phyloP scores from a whole-genome alignment of 2,113 vertebrate species.

The Nipponia nippon region DNA sequence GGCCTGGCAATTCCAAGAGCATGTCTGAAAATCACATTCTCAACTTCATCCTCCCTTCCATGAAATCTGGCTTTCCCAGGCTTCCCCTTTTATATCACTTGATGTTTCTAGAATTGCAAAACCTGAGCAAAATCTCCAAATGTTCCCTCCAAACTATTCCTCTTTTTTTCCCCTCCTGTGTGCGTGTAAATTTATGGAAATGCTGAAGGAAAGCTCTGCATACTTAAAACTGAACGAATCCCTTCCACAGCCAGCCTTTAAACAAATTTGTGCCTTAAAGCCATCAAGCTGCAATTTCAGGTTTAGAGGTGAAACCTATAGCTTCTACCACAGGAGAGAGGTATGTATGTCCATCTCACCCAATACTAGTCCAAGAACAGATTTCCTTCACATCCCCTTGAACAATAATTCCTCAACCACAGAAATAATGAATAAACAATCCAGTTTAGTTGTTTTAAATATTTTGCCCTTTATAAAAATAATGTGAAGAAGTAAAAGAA shows the following conservation, averaged over 20 bases:
- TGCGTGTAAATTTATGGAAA: not conserved
- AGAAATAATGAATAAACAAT: not conserved
- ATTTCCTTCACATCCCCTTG: not conserved
- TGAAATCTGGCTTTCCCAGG: not conserved
- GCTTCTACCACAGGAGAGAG: not conserved
- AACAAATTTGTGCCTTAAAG: not conserved
- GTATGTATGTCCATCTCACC: not conserved
- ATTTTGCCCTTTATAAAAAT: not conserved
- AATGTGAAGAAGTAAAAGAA: not conserved
- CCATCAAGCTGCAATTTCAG: not conserved
- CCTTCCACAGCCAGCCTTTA: not conserved
- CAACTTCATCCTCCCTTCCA: not conserved
- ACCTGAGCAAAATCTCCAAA: not conserved
- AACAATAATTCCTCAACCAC: not conserved
- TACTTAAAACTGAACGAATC: not conserved
- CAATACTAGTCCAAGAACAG: not conserved
- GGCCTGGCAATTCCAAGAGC: not conserved
- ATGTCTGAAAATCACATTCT: not conserved
- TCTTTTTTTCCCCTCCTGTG: accelerated
- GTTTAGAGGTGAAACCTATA: not conserved
- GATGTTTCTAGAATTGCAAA: not conserved
- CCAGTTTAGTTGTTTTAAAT: not conserved
- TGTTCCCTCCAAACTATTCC: not conserved
- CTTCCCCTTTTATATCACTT: not conserved
- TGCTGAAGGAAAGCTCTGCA: not conserved